These are phyloP conservation scores for Planococcus citri DNA, from an alignment of 1,140 invertebrate species.

Conservation along the genomic window DNA sequence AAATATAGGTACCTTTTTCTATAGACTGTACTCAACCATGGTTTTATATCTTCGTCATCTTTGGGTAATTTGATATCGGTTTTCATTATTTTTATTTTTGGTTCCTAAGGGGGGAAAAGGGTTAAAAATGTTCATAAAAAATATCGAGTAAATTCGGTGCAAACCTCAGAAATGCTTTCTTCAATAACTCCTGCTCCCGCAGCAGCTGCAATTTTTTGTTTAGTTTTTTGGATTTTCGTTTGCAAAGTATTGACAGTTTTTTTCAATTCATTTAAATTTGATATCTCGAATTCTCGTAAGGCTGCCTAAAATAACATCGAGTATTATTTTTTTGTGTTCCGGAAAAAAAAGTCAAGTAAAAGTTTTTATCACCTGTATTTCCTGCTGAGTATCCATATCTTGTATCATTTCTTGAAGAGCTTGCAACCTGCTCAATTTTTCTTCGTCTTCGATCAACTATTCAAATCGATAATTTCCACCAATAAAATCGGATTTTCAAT, in stretches of 20 bases:
- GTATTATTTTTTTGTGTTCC: too few relatives aligned
- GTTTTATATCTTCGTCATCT: slow-evolving; percentile 49
- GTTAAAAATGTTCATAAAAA: background rate
- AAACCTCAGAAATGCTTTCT: slow-evolving; percentile 47
- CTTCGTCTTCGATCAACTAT: slow-evolving; percentile 71
- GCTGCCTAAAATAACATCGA: slow-evolving; percentile 38
- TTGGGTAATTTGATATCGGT: slow-evolving; percentile 40
- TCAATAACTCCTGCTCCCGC: slow-evolving; percentile 38
- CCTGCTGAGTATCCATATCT: slow-evolving; percentile 62
- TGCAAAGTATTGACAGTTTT: slow-evolving; percentile 62
- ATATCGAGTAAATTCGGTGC: too few relatives aligned
- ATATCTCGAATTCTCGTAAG: slow-evolving; percentile 44
- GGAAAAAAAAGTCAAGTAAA: background rate
- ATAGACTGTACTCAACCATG: slow-evolving; percentile 53
- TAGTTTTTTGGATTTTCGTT: slow-evolving; percentile 61
- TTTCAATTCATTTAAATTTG: slow-evolving; percentile 47
- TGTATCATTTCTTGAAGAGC: slow-evolving; percentile 63
- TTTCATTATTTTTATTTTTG: slow-evolving; percentile 34
- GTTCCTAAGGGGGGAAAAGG: slow-evolving; percentile 32
- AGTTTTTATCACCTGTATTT: slow-evolving; percentile 31
- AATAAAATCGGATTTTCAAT: background rate
- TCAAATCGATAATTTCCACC: slow-evolving; percentile 23
- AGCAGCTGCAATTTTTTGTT: slow-evolving; percentile 60
- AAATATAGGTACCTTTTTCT: slow-evolving; percentile 45
- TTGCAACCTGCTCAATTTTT: slow-evolving; percentile 63